phyloP scores from a whole-genome alignment of 2,888 invertebrate species.

The Saturnia pavonia region DNA sequence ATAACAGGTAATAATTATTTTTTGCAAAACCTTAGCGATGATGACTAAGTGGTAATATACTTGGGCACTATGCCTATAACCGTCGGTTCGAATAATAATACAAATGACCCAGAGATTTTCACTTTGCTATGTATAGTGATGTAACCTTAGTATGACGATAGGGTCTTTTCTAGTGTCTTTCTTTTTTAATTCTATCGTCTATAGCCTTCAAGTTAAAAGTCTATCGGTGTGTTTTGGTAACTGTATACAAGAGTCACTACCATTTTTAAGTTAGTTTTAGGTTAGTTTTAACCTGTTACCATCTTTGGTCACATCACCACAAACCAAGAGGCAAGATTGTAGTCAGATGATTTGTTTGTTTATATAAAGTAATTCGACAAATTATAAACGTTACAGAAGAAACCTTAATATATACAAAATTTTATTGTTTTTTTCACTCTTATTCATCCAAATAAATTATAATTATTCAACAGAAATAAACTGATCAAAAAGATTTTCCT shows the following conservation, averaged over 20 bases:
- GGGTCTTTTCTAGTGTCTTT: background rate
- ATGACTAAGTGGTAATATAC: background rate
- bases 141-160: background rate
- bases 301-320: background rate
- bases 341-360: too few relatives aligned
- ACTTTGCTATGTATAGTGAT: background rate
- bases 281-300: too few relatives aligned
- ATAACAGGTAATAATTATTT: slow-evolving; percentile 58
- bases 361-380: too few relatives aligned
- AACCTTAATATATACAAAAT: background rate
- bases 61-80: background rate
- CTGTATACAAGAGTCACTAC: background rate
- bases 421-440: background rate
- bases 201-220: background rate
- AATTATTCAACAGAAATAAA: background rate
- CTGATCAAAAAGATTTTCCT: background rate
- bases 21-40: slow-evolving; percentile 28
- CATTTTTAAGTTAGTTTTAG: too few relatives aligned
- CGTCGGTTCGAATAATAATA: background rate
- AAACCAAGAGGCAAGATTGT: too few relatives aligned
- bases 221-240: background rate
- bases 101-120: background rate
- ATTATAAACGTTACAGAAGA: background rate
- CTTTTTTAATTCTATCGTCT: background rate
- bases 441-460: background rate